A percentile compares a stretch with the other conserved stretches of the same genome.
Evolutionary conservation across 2,797 vertebrate genomes (phyloP).

Genomic region (Loriculus beryllinus): DNA sequence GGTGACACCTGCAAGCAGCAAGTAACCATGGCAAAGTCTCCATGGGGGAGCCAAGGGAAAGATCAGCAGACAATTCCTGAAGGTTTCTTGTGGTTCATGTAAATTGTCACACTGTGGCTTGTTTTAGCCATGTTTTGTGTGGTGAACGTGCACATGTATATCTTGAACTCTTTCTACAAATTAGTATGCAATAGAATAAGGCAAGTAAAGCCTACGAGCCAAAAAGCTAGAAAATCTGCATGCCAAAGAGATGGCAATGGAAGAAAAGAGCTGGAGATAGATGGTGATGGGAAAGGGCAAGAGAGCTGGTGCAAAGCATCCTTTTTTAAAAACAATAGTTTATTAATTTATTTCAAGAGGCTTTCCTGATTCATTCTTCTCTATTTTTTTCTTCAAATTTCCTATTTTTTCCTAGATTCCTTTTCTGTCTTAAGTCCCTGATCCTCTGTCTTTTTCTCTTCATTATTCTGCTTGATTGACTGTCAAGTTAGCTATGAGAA

Average conservation of each 20-base stretch:
- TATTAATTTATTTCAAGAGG: neutral
- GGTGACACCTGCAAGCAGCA: constrained; percentile 52
- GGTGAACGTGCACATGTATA: neutral
- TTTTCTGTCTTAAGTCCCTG: neutral
- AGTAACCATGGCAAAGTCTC: constrained; percentile 58
- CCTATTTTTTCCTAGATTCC: neutral
- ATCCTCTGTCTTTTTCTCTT: neutral
- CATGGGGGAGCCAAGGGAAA: constrained; percentile 8
- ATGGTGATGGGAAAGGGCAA: neutral
- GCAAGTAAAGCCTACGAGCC: neutral
- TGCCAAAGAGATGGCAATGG: neutral
- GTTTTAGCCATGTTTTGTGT: neutral
- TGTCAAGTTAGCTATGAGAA: constrained; percentile 4
- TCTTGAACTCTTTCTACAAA: neutral
- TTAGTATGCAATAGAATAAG: neutral
- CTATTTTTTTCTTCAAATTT: neutral
- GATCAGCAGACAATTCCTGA: constrained; percentile 33
- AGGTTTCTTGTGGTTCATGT: neutral
- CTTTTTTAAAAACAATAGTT: neutral
- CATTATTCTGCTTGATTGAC: neutral
- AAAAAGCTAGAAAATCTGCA: neutral
- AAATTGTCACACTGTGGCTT: neutral
- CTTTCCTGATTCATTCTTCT: neutral
- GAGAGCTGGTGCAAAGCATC: neutral
- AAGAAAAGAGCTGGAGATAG: neutral